phyloP scores from a whole-genome alignment of 1,140 invertebrate species.

The Muscidifurax raptorellus region DNA sequence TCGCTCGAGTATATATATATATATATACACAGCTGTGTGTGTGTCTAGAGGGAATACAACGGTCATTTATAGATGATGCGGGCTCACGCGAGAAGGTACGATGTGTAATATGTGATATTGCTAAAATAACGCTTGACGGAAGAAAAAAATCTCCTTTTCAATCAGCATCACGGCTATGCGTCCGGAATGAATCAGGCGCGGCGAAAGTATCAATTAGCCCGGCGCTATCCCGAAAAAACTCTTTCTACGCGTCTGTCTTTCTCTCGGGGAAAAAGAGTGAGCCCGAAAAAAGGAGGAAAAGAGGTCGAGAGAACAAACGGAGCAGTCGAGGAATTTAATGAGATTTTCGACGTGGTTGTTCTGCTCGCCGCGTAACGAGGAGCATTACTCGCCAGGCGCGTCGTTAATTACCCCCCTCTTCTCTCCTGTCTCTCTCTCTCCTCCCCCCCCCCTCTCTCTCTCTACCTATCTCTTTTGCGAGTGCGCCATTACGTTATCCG shows the following conservation, averaged over 20 bases:
- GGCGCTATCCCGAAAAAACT: neutral
- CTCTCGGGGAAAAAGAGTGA: neutral
- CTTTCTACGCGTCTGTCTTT: neutral
- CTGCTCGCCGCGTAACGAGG: slow-evolving; percentile 65
- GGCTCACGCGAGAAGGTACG: too few relatives aligned
- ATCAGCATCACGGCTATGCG: neutral
- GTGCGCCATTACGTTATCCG: slow-evolving; percentile 69
- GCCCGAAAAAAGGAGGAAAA: neutral
- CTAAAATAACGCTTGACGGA: too few relatives aligned
- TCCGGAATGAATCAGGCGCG: slow-evolving; percentile 20
- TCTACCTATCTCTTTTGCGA: slow-evolving; percentile 28
- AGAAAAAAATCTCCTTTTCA: neutral
- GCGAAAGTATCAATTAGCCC: slow-evolving; percentile 35
- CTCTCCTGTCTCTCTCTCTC: too few relatives aligned
- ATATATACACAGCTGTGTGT: too few relatives aligned
- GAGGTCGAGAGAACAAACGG: slow-evolving; percentile 40
- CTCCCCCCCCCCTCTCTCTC: slow-evolving; percentile 44
- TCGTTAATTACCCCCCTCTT: slow-evolving; percentile 71
- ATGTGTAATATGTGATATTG: too few relatives aligned
- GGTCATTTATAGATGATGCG: too few relatives aligned
- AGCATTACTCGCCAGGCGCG: slow-evolving; percentile 69
- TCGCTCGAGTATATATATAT: neutral
- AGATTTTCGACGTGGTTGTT: slow-evolving; percentile 52
- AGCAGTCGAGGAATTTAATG: slow-evolving; percentile 41
- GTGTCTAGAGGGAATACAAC: neutral